Percentiles rank a stretch among this genome's conserved stretches.
These are phyloP conservation scores for Neosalanx taihuensis DNA, from an alignment of 2,797 vertebrate species.

Conservation along the genomic window DNA sequence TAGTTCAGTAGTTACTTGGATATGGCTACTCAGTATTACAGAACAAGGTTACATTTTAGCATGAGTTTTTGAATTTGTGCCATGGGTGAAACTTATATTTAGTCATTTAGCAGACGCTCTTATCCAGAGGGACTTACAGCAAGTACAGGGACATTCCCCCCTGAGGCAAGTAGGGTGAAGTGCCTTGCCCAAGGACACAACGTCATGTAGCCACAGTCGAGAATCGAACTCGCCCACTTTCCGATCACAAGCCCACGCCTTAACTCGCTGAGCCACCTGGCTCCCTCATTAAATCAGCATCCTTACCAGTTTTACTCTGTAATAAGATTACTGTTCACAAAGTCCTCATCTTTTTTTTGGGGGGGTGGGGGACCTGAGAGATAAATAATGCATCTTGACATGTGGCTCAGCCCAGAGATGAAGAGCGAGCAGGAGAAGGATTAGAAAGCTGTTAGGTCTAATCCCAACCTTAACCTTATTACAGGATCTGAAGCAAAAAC, in stretches of 20 bases:
- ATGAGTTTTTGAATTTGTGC: background rate
- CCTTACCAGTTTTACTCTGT: conserved; percentile 13
- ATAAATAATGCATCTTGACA: conserved; percentile 36
- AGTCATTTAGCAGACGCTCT: too few relatives aligned
- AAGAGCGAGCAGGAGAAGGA: conserved; percentile 36
- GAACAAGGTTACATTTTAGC: too few relatives aligned
- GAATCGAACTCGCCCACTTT: background rate
- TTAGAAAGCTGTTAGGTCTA: conserved; percentile 44
- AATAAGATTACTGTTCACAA: conserved; percentile 37
- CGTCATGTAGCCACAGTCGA: too few relatives aligned
- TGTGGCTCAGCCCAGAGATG: conserved; percentile 32
- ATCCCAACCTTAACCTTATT: conserved; percentile 41
- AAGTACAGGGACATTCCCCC: too few relatives aligned
- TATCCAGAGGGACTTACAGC: too few relatives aligned
- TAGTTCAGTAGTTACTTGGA: too few relatives aligned
- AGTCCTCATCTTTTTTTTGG: background rate
- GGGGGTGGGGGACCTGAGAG: background rate
- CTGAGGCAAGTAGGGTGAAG: too few relatives aligned
- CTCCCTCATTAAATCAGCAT: background rate
- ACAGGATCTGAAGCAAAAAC: conserved; percentile 32
- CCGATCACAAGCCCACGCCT: too few relatives aligned
- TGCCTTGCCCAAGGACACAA: too few relatives aligned
- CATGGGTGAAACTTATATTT: background rate
- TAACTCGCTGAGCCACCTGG: too few relatives aligned
- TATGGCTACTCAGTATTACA: too few relatives aligned